Evolutionary conservation across 2,888 invertebrate species (phyloP).

Genomic region (Julus scandinavius): DNA sequence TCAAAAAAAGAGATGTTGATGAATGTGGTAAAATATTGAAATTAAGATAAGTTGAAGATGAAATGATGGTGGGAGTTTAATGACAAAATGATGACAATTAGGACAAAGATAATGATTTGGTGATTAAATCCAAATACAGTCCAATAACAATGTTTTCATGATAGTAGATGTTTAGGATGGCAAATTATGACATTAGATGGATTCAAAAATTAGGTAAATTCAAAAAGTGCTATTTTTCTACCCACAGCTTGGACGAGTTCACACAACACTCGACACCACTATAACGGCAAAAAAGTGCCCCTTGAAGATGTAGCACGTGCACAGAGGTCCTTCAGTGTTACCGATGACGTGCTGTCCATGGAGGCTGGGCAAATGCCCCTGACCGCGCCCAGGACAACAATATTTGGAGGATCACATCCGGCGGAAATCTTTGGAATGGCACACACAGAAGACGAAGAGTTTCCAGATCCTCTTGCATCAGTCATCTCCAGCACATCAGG

Average conservation of each 20-base stretch:
- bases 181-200: too few species aligned
- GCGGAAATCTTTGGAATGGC: constrained; percentile 3
- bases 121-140: too few species aligned
- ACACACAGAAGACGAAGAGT: not conserved
- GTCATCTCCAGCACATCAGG: constrained; percentile 53
- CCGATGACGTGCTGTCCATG: constrained; percentile 43
- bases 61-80: too few species aligned
- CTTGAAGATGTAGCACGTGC: not conserved
- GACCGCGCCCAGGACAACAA: not conserved
- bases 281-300: constrained; percentile 40
- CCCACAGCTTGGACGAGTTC: constrained; percentile 48
- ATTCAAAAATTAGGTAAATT: too few species aligned
- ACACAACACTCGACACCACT: not conserved
- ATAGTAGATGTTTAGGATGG: too few species aligned
- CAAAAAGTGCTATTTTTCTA: not conserved
- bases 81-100: too few species aligned
- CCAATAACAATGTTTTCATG: too few species aligned
- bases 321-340: constrained; percentile 49
- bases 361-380: constrained; percentile 38
- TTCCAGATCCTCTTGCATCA: constrained; percentile 1
- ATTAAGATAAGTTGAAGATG: too few species aligned
- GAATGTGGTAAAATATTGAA: too few species aligned
- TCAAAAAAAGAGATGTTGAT: too few species aligned
- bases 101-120: too few species aligned
- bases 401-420: constrained; percentile 3